These are phyloP conservation scores for Salticus scenicus DNA, from an alignment of 2,888 invertebrate genomes.

Conservation along the genomic window DNA sequence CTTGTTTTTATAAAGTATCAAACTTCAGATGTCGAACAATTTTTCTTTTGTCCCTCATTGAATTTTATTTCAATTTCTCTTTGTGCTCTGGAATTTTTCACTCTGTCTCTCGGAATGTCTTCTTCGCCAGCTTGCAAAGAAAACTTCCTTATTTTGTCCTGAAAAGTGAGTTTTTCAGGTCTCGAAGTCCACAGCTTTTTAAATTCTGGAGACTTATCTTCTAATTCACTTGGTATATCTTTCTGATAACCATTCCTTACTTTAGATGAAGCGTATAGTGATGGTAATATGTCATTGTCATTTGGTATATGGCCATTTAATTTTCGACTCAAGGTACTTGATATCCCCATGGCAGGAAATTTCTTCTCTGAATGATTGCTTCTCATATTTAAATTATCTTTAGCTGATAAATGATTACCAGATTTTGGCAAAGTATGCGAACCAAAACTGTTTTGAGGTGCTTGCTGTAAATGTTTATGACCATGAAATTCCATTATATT, in stretches of 20 bases:
- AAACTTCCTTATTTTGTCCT: constrained; percentile 59
- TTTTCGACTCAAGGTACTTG: constrained; percentile 49
- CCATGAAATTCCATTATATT: constrained; percentile 45
- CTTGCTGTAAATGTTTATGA: not conserved
- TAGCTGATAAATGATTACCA: not conserved
- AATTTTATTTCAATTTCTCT: constrained; percentile 58
- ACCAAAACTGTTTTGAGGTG: constrained; percentile 1
- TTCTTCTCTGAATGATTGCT: not conserved
- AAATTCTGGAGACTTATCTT: constrained; percentile 53
- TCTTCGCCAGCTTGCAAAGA: constrained; percentile 56
- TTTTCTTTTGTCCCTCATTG: constrained; percentile 40
- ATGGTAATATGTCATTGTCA: constrained; percentile 37
- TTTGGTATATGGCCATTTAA: constrained; percentile 35
- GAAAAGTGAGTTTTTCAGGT: constrained; percentile 61
- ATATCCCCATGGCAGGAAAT: constrained; percentile 51
- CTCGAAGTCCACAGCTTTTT: constrained; percentile 54
- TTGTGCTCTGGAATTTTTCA: constrained; percentile 58
- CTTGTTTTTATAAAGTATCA: too few relatives aligned
- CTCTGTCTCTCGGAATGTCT: constrained; percentile 44
- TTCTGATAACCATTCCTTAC: constrained; percentile 21
- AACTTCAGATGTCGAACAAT: not conserved
- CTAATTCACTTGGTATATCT: constrained; percentile 40
- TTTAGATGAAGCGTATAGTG: constrained; percentile 50
- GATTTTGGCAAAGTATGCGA: constrained; percentile 52
- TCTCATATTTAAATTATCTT: not conserved